These are phyloP conservation scores for Watsonalla binaria DNA, from an alignment of 2,888 invertebrate species.

Conservation along the genomic window DNA sequence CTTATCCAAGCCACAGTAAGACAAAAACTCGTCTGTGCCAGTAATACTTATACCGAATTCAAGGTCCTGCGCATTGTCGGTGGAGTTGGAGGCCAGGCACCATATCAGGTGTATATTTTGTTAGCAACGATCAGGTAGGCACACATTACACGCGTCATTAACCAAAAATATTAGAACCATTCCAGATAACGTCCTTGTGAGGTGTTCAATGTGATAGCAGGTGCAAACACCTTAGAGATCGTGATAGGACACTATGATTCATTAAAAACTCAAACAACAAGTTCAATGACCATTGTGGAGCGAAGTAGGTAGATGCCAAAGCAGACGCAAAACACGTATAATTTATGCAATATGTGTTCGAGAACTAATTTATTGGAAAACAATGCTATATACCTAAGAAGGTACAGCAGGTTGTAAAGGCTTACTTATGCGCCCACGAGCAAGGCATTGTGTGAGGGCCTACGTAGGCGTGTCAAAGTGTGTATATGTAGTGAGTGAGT, in stretches of 20 bases:
- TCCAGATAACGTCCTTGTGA: not conserved
- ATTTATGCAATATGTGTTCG: not conserved
- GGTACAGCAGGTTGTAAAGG: constrained; percentile 11
- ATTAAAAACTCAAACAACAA: constrained; percentile 22
- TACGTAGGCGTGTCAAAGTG: constrained; percentile 62
- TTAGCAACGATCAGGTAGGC: constrained; percentile 18
- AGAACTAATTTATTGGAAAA: not conserved
- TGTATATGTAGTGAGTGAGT: constrained; percentile 19
- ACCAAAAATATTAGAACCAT: not conserved
- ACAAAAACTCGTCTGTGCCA: constrained; percentile 56
- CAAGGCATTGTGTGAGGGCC: constrained; percentile 44
- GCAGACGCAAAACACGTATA: not conserved
- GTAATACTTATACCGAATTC: constrained; percentile 45
- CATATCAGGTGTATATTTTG: constrained; percentile 22
- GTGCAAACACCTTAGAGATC: not conserved
- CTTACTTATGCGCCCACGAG: constrained; percentile 28
- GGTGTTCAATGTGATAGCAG: not conserved
- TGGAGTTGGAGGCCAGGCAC: constrained; percentile 32
- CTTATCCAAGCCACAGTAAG: constrained; percentile 45
- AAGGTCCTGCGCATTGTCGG: constrained; percentile 34
- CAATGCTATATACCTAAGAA: not conserved
- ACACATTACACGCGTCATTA: not conserved
- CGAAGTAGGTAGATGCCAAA: not conserved
- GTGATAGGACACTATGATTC: constrained; percentile 10
- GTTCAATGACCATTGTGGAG: constrained; percentile 17